phyloP scores from a whole-genome alignment of 2,113 vertebrate genomes.

The Gopherus evgoodei region DNA sequence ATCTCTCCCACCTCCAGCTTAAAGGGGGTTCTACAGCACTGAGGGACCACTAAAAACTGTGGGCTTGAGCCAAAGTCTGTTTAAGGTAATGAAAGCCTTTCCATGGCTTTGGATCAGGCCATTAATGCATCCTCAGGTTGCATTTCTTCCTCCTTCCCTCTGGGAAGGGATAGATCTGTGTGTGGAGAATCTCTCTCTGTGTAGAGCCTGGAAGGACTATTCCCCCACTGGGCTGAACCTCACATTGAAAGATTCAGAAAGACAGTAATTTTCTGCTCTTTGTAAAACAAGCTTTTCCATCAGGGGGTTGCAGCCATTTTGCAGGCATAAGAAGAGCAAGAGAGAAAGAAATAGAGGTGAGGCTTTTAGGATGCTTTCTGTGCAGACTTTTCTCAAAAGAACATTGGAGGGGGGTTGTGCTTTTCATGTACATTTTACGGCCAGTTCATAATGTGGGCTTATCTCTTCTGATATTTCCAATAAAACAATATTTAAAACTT shows the following conservation, averaged over 20 bases:
- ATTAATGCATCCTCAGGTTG: background rate
- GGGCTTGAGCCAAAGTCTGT: accelerated
- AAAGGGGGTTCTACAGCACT: background rate
- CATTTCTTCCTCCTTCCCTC: background rate
- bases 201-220: background rate
- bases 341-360: constrained; percentile 26
- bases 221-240: constrained; percentile 33
- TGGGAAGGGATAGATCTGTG: background rate
- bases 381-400: constrained; percentile 57
- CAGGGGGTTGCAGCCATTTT: constrained; percentile 19
- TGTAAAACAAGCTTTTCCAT: background rate
- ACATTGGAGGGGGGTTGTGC: constrained; percentile 32
- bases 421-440: constrained; percentile 32
- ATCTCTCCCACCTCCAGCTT: background rate
- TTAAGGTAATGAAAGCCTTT: background rate
- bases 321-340: constrained; percentile 18
- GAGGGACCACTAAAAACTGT: background rate
- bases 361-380: constrained; percentile 1
- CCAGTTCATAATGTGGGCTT: constrained; percentile 64
- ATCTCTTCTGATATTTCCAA: constrained; percentile 74
- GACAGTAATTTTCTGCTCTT: constrained; percentile 22
- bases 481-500: constrained; percentile 74
- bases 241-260: constrained; percentile 37
- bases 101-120: background rate
- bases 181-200: constrained; percentile 21